Percentiles rank a stretch among this genome's conserved stretches.
Conservation (phyloP, 1,140 invertebrate species). For the Cherax destructor region DNA sequence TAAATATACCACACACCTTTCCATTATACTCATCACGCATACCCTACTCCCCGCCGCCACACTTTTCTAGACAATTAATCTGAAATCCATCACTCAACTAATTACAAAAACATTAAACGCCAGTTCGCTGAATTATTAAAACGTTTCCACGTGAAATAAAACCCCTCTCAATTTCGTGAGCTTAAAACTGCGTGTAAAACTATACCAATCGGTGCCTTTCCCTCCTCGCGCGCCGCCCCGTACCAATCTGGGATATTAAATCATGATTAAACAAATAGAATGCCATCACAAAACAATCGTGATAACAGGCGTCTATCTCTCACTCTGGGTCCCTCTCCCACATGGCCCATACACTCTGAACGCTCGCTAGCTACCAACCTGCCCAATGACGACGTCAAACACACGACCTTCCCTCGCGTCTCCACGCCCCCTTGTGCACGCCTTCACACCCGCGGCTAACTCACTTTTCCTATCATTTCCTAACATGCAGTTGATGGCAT, state of each 20-base stretch:
- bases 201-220: not conserved
- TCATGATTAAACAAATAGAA: conserved; percentile 71
- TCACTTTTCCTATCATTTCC: not conserved
- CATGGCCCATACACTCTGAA: conserved; percentile 64
- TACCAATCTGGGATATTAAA: conserved; percentile 70
- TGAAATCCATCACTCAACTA: conserved; percentile 52
- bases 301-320: conserved; percentile 67
- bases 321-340: conserved; percentile 33
- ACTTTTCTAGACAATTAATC: conserved; percentile 47
- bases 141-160: conserved; percentile 11
- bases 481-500: no score
- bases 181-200: not conserved
- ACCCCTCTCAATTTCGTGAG: conserved; percentile 15
- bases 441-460: not conserved
- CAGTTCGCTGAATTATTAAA: conserved; percentile 57
- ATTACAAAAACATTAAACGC: conserved; percentile 63
- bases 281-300: conserved; percentile 70
- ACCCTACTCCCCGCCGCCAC: not conserved
- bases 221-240: conserved; percentile 3
- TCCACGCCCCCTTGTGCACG: not conserved
- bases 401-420: not conserved
- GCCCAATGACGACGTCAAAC: not conserved
- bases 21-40: not conserved
- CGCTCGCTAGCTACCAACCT: conserved; percentile 3
- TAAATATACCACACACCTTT: not conserved